Evolutionary conservation across 2,113 vertebrate species (phyloP), one percentile per base, ranked within the genome.

Genomic region (Grammomys surdaster): DNA sequence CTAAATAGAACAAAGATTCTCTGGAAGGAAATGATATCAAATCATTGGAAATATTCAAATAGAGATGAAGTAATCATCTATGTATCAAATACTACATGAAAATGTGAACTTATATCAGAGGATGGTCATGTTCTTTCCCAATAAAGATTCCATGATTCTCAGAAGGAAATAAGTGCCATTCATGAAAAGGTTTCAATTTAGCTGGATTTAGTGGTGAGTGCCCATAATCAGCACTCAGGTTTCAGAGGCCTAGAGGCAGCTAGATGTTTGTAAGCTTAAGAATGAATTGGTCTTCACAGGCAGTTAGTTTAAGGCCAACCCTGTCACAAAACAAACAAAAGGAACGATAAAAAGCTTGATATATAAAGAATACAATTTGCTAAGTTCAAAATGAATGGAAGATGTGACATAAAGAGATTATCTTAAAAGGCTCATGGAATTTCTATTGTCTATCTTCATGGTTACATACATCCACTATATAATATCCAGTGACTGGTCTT

Each of bases 11-110:
- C 85, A 88, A 60, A 76, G 14, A 28, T 88, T 77, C 81, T 88
- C 36, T 54, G 94, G 72, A 89, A 90, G 58, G 89, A 88, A 94
- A 96, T 89, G 89, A 70, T 88, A 48, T 93, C 93, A 88, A 92
- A 89, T 95, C 76, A 94, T 77, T 54, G 9, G 43, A 96, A 90
- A 81, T n/a, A 80, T 72, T 77, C 86, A 94, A 90, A 97, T 82
- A 93, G 40, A 46, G 33, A 85, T 94, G 94, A 96, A 58, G 70
- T 75, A 96, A 92, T 86, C 93, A 56, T 90, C 88, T 84, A 67
- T 36, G 65, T 7, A 95, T 63, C 88, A 81, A 48, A 92, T 92
- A 81, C 94, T 26, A 95, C 60, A 89, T 72, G 48, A 88, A 84
- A 94, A 75, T 40, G 88, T 36, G 89, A 96, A 51, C 65, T 81